Percentiles rank a stretch among this genome's conserved stretches.
These are phyloP conservation scores for Chiroxiphia lanceolata DNA, from an alignment of 2,797 vertebrate species.

Conservation along the genomic window DNA sequence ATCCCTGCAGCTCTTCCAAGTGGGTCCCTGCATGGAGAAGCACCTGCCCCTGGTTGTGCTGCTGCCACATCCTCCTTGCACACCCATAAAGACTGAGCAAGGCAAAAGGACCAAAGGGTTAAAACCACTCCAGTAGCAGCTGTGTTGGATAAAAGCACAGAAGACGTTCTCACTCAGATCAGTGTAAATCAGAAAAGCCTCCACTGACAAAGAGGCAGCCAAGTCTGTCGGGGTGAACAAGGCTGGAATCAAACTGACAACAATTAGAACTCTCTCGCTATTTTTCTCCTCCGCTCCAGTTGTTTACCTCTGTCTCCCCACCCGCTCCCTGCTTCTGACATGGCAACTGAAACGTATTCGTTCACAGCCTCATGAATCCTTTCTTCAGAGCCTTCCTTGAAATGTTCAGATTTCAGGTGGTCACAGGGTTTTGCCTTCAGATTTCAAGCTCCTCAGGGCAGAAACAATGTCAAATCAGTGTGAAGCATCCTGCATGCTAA, in stretches of 20 bases:
- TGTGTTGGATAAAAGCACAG: not conserved
- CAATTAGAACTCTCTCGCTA: not conserved
- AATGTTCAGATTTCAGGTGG: slow-evolving; percentile 19
- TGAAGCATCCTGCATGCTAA: not conserved
- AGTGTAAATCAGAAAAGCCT: not conserved
- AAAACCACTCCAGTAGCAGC: not conserved
- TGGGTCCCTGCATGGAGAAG: not conserved
- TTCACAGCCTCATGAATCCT: not conserved
- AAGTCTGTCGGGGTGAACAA: not conserved
- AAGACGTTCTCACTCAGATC: not conserved
- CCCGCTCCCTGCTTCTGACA: not conserved
- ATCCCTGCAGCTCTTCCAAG: not conserved
- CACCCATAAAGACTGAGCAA: not conserved
- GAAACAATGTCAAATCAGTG: slow-evolving; percentile 1
- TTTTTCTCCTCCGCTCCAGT: not conserved
- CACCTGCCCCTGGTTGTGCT: not conserved
- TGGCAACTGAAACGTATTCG: not conserved
- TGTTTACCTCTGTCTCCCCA: not conserved
- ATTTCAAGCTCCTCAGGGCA: slow-evolving; percentile 9
- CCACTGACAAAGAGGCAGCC: not conserved
- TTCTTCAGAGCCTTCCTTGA: not conserved
- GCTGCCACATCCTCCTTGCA: not conserved
- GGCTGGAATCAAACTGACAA: slow-evolving; percentile 22
- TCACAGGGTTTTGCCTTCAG: slow-evolving; percentile 19
- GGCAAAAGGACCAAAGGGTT: not conserved